Evolutionary conservation across 1,140 invertebrate species (phyloP).

Genomic region (Achroia grisella): DNA sequence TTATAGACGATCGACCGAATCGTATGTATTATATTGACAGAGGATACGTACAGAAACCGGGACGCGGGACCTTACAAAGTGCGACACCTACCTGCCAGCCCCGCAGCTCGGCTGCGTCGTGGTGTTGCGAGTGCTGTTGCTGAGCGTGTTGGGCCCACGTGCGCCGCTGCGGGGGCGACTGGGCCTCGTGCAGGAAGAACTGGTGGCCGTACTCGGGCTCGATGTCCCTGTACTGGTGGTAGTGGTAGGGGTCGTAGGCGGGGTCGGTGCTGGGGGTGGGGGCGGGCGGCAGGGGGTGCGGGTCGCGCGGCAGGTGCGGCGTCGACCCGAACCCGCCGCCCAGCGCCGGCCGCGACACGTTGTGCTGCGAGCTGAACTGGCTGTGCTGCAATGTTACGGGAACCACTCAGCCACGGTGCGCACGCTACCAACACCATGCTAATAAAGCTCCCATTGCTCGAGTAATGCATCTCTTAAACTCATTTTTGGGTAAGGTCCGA

Average conservation of each 20-base stretch:
- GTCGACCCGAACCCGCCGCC: conserved; percentile 73
- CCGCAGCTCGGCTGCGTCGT: conserved; percentile 32
- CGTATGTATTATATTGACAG: too few species aligned
- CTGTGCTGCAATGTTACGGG: conserved; percentile 65
- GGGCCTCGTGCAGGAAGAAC: conserved; percentile 83
- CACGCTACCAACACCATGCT: too few species aligned
- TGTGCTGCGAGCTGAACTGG: conserved; percentile 77
- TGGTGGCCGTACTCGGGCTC: conserved; percentile 45
- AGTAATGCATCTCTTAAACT: too few species aligned
- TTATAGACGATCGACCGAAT: too few species aligned
- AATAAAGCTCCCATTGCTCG: too few species aligned
- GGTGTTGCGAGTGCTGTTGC: conserved; percentile 45
- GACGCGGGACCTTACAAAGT: too few species aligned
- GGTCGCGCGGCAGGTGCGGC: conserved; percentile 72
- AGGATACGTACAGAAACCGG: too few species aligned
- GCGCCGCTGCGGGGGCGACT: conserved; percentile 76
- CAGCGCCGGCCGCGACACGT: conserved; percentile 53
- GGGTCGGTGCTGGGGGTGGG: conserved; percentile 39
- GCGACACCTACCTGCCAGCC: conserved; percentile 62
- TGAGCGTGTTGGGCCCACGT: conserved; percentile 83
- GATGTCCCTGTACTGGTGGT: conserved; percentile 62
- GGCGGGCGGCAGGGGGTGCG: conserved; percentile 40
- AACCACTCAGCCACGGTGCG: conserved; percentile 5
- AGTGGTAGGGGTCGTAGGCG: conserved; percentile 30
- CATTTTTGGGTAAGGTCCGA: too few species aligned